Conservation (phyloP, 2,888 invertebrate species). For the Abrostola tripartita region DNA sequence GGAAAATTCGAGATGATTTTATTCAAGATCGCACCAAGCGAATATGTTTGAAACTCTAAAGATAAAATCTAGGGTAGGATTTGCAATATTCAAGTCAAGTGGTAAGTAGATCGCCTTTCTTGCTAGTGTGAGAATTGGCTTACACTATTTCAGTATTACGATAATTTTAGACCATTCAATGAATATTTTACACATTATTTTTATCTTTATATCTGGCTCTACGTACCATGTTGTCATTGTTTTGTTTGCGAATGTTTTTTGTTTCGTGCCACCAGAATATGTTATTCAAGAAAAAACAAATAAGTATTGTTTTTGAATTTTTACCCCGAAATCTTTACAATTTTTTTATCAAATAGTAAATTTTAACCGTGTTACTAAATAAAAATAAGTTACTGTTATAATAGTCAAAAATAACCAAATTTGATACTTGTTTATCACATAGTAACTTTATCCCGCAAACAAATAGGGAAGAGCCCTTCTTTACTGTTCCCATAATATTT, state of each 20-base stretch:
- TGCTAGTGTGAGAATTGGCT: conserved; percentile 44
- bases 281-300: too few species aligned
- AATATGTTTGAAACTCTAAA: conserved; percentile 57
- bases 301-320: too few species aligned
- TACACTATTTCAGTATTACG: conserved; percentile 32
- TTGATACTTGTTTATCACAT: conserved; percentile 2
- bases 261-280: not conserved
- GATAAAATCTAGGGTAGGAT: conserved; percentile 69
- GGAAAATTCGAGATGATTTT: conserved; percentile 42
- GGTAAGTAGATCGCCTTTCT: conserved; percentile 52
- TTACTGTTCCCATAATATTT: conserved; percentile 2
- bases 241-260: conserved; percentile 12
- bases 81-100: conserved; percentile 66
- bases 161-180: conserved; percentile 46
- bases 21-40: conserved; percentile 53
- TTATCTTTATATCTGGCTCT: conserved; percentile 21
- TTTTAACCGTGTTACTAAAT: not conserved
- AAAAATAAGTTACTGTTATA: not conserved
- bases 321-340: too few species aligned
- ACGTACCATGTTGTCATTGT: conserved; percentile 26
- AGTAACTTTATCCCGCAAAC: not conserved
- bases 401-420: not conserved
- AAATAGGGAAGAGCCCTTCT: not conserved
- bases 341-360: not conserved
- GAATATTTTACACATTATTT: conserved; percentile 48